phyloP scores from a whole-genome alignment of 2,888 invertebrate species.

The Acrobeloides nanus region DNA sequence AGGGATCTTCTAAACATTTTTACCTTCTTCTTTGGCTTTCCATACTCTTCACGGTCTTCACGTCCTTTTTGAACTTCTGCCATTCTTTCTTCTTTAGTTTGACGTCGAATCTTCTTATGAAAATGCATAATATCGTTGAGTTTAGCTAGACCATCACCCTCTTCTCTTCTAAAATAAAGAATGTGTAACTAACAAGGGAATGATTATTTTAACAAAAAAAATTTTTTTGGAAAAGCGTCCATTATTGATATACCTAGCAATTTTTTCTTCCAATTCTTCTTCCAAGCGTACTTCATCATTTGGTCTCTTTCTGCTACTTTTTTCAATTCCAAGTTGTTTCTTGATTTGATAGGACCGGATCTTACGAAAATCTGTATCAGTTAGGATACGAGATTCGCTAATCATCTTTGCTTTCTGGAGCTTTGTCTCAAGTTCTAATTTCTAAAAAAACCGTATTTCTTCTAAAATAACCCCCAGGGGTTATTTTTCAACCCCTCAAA shows the following conservation, averaged over 20 bases:
- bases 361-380: conserved; percentile 44
- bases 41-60: conserved; percentile 74
- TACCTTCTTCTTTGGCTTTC: conserved; percentile 56
- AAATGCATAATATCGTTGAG: conserved; percentile 57
- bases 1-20: too few relatives aligned
- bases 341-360: conserved; percentile 43
- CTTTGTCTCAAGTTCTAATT: conserved; percentile 55
- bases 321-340: conserved; percentile 33
- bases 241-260: conserved; percentile 30
- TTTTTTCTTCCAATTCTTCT: conserved; percentile 39
- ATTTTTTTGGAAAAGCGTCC: too few relatives aligned
- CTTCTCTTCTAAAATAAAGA: too few relatives aligned
- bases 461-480: not conserved
- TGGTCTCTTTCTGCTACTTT: too few relatives aligned
- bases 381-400: conserved; percentile 26
- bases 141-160: conserved; percentile 54
- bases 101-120: conserved; percentile 57
- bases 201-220: too few relatives aligned
- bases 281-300: conserved; percentile 39
- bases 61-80: conserved; percentile 63
- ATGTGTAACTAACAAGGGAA: too few relatives aligned
- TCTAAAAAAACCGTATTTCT: not conserved
- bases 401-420: conserved; percentile 27
- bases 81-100: conserved; percentile 73
- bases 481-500: not conserved